Evolutionary conservation across 1,140 invertebrate species (phyloP).

Genomic region (Reticulitermes speratus): DNA sequence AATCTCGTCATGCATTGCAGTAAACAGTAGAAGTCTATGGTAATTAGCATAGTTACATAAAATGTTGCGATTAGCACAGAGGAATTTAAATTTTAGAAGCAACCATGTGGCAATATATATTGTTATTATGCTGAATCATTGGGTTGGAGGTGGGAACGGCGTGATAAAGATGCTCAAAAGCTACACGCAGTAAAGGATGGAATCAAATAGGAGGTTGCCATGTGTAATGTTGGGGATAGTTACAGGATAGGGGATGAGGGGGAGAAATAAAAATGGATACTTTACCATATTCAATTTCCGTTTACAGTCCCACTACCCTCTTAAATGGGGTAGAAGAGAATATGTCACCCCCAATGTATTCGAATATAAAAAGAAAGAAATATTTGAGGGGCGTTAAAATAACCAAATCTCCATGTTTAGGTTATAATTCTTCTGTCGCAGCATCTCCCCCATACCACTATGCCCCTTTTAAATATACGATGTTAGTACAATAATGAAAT

Average conservation of each 20-base stretch:
- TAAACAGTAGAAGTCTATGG: neutral
- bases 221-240: neutral
- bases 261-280: conserved; percentile 1
- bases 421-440: neutral
- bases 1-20: neutral
- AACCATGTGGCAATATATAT: neutral
- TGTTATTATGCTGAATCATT: neutral
- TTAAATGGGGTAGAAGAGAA: neutral
- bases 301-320: neutral
- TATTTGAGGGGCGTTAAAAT: neutral
- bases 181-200: neutral
- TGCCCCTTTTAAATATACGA: neutral
- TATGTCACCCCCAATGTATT: neutral
- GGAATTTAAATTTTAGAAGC: neutral
- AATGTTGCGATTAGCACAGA: neutral
- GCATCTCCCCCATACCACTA: neutral
- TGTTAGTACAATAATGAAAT: neutral
- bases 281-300: conserved; percentile 13
- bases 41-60: neutral
- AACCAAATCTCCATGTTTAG: neutral
- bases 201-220: neutral
- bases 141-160: neutral
- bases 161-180: neutral
- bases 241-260: neutral
- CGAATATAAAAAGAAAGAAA: conserved; percentile 5